Conservation (phyloP, 2,888 invertebrate genomes). For the Idaea aversata region DNA sequence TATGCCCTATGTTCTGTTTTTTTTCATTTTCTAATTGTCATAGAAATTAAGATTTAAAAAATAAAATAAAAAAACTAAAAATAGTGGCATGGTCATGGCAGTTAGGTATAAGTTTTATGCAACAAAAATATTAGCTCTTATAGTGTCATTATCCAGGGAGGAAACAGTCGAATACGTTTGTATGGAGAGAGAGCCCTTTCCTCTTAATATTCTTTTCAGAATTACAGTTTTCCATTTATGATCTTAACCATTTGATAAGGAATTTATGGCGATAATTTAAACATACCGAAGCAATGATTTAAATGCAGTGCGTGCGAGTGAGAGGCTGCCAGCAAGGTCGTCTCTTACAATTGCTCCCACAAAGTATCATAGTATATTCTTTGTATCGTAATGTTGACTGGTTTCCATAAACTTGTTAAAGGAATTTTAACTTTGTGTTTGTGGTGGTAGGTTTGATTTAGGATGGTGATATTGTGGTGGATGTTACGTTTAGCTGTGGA, state of each 20-base stretch:
- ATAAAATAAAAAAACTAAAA: too few species aligned
- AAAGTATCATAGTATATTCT: background rate
- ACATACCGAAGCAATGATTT: background rate
- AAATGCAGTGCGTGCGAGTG: background rate
- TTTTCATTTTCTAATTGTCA: too few species aligned
- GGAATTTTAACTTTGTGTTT: background rate
- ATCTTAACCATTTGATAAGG: background rate
- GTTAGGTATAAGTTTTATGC: too few species aligned
- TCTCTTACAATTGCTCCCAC: background rate
- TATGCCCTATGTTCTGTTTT: too few species aligned
- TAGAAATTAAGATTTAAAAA: too few species aligned
- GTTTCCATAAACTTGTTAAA: background rate
- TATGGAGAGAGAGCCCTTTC: too few species aligned
- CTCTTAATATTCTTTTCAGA: background rate
- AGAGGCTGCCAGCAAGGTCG: background rate
- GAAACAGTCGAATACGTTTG: too few species aligned
- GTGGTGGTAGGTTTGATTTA: background rate
- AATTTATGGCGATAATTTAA: background rate
- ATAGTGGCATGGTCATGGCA: too few species aligned
- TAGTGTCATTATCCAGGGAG: too few species aligned
- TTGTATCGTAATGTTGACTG: background rate
- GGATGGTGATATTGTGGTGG: background rate
- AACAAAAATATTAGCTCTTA: too few species aligned
- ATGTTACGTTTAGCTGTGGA: background rate
- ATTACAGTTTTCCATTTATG: background rate